A percentile compares a stretch with the other conserved stretches of the same genome.
Evolutionary conservation across 2,797 vertebrate species (phyloP).

Genomic region (Ctenopoma multispine): DNA sequence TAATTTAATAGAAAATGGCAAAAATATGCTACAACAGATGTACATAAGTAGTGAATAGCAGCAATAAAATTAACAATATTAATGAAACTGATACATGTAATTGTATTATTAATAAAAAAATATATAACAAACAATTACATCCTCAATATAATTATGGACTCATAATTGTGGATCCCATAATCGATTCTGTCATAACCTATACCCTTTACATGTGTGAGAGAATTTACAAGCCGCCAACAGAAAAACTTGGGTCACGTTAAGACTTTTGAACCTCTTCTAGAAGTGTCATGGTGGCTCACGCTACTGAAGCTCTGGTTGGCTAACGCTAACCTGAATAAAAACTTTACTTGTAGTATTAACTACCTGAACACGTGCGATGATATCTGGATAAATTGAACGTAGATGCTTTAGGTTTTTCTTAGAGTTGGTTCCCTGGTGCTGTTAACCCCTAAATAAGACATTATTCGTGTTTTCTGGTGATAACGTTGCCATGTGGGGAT

Average conservation of each 20-base stretch:
- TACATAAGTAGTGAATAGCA: too few species aligned
- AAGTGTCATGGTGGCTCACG: slow-evolving; percentile 67
- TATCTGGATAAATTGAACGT: fast-evolving
- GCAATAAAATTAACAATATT: too few species aligned
- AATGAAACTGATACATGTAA: too few species aligned
- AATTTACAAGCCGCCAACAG: fast-evolving
- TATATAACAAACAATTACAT: too few species aligned
- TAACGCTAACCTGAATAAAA: slow-evolving; percentile 39
- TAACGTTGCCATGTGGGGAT: slow-evolving; percentile 78
- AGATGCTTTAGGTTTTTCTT: fast-evolving
- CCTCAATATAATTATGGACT: too few species aligned
- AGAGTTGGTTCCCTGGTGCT: fast-evolving
- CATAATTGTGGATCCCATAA: too few species aligned
- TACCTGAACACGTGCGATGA: fast-evolving
- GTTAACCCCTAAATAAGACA: neutral
- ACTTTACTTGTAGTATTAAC: neutral
- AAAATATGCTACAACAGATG: too few species aligned
- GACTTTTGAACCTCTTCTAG: slow-evolving; percentile 5
- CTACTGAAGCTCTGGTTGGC: neutral
- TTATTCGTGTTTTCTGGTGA: neutral
- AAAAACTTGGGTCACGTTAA: neutral
- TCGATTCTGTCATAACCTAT: too few species aligned
- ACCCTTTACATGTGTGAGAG: fast-evolving
- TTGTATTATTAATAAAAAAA: too few species aligned
- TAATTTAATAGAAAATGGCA: neutral